Conservation (phyloP, 1,140 invertebrate species). For the Idris sp. region DNA sequence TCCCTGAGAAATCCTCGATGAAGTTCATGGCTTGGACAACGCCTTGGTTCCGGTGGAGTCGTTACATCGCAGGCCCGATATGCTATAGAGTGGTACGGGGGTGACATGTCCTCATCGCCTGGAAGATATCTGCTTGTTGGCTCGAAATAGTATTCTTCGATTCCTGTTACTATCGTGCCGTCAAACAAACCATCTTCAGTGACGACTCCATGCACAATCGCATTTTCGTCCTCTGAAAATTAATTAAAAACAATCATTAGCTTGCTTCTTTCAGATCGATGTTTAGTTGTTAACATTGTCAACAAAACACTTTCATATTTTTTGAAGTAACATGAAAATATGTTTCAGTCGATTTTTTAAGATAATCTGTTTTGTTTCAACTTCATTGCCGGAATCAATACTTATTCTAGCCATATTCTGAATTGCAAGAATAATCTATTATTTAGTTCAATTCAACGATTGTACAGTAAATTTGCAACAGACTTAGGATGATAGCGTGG, state of each 20-base stretch:
- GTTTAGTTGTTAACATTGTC: too few relatives aligned
- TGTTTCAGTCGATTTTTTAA: too few relatives aligned
- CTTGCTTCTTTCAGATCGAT: neutral
- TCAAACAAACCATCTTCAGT: constrained; percentile 93
- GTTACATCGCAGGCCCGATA: constrained; percentile 89
- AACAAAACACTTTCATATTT: too few relatives aligned
- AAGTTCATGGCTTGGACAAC: constrained; percentile 80
- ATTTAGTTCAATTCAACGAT: constrained; percentile 8
- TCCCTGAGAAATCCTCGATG: constrained; percentile 57
- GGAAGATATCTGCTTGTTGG: constrained; percentile 85
- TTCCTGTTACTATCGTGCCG: constrained; percentile 87
- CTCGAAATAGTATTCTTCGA: constrained; percentile 92
- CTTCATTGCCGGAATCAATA: too few relatives aligned
- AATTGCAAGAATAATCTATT: constrained; percentile 14
- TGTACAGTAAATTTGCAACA: constrained; percentile 9
- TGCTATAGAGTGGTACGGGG: constrained; percentile 87
- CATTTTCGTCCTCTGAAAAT: constrained; percentile 89
- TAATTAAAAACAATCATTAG: constrained; percentile 32
- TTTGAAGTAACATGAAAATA: too few relatives aligned
- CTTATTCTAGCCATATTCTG: too few relatives aligned
- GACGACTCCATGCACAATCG: constrained; percentile 90
- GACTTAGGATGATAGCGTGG: constrained; percentile 40
- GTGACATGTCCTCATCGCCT: constrained; percentile 72
- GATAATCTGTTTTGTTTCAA: too few relatives aligned
- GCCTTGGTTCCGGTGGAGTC: constrained; percentile 78